Evolutionary conservation across 2,797 vertebrate genomes (phyloP), one percentile per base, ranked within the genome.

Genomic region (Microcaecilia unicolor): DNA sequence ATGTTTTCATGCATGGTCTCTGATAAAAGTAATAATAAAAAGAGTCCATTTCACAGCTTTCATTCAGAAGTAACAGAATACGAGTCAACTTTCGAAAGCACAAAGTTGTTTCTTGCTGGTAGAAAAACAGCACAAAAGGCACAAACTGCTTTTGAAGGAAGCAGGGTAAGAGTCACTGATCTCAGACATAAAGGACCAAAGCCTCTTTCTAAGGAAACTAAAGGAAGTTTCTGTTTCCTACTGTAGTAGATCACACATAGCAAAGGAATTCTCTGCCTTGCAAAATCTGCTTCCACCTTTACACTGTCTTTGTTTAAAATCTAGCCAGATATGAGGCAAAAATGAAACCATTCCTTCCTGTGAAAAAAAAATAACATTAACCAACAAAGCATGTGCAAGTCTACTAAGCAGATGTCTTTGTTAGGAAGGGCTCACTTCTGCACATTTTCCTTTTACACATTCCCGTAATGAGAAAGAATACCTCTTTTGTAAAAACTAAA

Each of bases 151-250:
- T 65, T 68, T 68, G 58, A 68, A 58, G 51, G 48, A 3, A 34
- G 5, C 40, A 46, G 50, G 18, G 38, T 48, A 30, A 28, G 41
- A 62, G 52, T 60, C 33, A 35, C 44, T 43, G 31, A 37, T 28
- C 15, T 14, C 25, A 16, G 35, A 42, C 60, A 50, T 37, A 61
- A 58, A 60, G 62, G 43, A 36, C 21, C 14, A 51, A 52, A 36
- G 14, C 43, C 61, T 56, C 47, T 44, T 58, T 42, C 29, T 2
- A 4, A 72, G 60, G 64, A 76, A 80, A 56, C 30, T 19, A 34
- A 63, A 76, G 74, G 72, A 83, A 81, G 77, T 70, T 61, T 64
- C 71, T 71, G 62, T 65, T 82, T 78, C 72, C 74, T 68, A 48
- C 38, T 58, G 37, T 6, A 67, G 41, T 51, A 60, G 67, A 80